phyloP scores from a whole-genome alignment of 2,797 vertebrate species.

The Sebastes reedi region DNA sequence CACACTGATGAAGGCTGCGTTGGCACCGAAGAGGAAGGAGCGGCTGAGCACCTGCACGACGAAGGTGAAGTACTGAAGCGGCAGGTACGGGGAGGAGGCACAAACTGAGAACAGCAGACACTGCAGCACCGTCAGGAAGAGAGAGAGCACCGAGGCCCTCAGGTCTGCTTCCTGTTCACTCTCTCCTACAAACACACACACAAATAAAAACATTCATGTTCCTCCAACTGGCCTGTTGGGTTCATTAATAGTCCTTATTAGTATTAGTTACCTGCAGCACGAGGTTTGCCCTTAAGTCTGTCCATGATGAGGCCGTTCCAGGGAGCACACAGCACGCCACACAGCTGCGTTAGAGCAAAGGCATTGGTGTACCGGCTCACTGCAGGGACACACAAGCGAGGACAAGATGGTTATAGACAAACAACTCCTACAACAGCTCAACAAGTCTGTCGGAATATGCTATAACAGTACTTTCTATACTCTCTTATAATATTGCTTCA shows the following conservation, averaged over 20 bases:
- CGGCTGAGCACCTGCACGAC: conserved; percentile 91
- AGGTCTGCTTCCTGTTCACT: background rate
- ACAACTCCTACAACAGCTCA: background rate
- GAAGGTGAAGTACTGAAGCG: conserved; percentile 90
- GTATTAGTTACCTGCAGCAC: conserved; percentile 64
- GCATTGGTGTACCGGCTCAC: conserved; percentile 92
- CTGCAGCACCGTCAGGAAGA: background rate
- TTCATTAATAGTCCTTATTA: background rate
- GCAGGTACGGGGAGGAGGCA: conserved; percentile 82
- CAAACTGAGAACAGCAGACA: conserved; percentile 59
- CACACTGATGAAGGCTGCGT: conserved; percentile 90
- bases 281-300: conserved; percentile 82
- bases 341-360: conserved; percentile 92
- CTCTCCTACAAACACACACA: conserved; percentile 14
- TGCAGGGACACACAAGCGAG: conserved; percentile 55
- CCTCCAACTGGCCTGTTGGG: background rate
- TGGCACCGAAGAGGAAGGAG: conserved; percentile 93
- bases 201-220: background rate
- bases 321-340: conserved; percentile 91
- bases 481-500: background rate
- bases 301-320: conserved; percentile 96
- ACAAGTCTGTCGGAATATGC: background rate
- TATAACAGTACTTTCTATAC: background rate
- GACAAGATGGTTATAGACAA: background rate
- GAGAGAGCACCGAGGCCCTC: background rate